Conservation (phyloP, 1,140 invertebrate species). For the Aphaenogaster rudis region DNA sequence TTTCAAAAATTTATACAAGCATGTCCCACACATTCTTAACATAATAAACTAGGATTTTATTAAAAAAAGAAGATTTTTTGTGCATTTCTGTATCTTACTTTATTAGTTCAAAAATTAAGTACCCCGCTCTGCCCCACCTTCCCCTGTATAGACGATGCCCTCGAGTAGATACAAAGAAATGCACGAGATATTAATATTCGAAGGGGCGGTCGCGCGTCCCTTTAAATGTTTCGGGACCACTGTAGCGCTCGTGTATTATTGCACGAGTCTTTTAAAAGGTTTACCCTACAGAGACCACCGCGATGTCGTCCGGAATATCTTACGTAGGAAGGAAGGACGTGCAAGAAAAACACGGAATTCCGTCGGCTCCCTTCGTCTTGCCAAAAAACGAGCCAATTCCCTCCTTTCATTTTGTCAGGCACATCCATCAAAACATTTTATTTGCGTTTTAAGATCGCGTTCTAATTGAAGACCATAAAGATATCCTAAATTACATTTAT, state of each 20-base stretch:
- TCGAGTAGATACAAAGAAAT: not conserved
- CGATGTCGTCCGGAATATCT: constrained; percentile 69
- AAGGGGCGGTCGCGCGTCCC: not conserved
- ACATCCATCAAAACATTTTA: constrained; percentile 9
- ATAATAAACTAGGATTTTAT: too few species aligned
- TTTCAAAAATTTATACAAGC: too few species aligned
- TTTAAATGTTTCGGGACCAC: constrained; percentile 74
- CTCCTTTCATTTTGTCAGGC: not conserved
- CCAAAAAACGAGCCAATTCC: not conserved
- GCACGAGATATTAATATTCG: constrained; percentile 67
- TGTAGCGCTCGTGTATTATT: constrained; percentile 71
- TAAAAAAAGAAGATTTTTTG: too few species aligned
- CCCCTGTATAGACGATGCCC: not conserved
- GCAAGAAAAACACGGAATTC: constrained; percentile 42
- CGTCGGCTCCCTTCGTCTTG: not conserved
- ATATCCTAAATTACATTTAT: not conserved
- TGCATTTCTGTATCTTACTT: too few species aligned
- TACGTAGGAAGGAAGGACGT: constrained; percentile 42
- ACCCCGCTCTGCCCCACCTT: too few species aligned
- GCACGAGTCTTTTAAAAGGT: constrained; percentile 70
- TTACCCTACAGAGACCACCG: constrained; percentile 69
- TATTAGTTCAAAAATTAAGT: too few species aligned
- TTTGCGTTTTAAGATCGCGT: not conserved
- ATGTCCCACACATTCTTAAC: too few species aligned
- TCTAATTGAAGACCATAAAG: not conserved